Evolutionary conservation across 64 coral and sea anemone genomes (phyloP).

Genomic region (Porites lutea): DNA sequence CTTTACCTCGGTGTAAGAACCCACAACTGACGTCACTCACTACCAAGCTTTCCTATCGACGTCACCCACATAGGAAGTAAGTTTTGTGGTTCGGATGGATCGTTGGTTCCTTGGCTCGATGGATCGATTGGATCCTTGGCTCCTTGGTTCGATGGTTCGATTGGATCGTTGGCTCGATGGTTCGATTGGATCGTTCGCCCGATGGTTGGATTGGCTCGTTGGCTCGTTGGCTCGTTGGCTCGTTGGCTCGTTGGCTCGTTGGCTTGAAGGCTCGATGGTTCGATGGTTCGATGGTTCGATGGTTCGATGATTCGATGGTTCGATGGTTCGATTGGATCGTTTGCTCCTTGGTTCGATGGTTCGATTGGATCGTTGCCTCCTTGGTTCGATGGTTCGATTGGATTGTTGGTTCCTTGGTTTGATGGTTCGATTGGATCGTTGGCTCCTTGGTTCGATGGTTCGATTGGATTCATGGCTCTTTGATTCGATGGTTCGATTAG

Average conservation of each 20-base stretch:
- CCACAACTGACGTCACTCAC: no score
- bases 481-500: constrained; percentile 3
- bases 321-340: not conserved
- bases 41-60: no score
- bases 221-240: not conserved
- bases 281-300: not conserved
- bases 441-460: constrained; percentile 19
- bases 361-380: constrained; percentile 11
- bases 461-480: not conserved
- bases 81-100: no score
- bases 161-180: constrained; percentile 5
- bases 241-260: not conserved
- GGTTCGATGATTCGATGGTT: not conserved
- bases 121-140: not conserved
- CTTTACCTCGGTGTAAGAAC: no score
- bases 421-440: not conserved
- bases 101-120: no score
- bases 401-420: not conserved
- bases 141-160: not conserved
- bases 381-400: not conserved
- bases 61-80: no score
- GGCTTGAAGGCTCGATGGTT: not conserved
- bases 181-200: not conserved
- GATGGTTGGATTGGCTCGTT: no score
- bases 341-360: not conserved